phyloP scores from a whole-genome alignment of 2,888 invertebrate genomes.

The Megaustenia siamemsis region DNA sequence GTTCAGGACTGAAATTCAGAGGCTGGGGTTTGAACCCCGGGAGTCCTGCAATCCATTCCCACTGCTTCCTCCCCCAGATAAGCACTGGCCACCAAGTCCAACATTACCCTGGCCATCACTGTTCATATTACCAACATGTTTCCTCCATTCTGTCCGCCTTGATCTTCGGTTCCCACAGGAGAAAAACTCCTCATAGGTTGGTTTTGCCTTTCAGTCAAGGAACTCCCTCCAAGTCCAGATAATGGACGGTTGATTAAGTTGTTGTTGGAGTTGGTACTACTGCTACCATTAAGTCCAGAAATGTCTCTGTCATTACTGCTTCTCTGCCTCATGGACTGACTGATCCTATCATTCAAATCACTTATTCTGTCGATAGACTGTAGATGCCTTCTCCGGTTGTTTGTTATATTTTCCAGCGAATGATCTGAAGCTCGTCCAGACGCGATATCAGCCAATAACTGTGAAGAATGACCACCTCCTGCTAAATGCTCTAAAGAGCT shows the following conservation, averaged over 20 bases:
- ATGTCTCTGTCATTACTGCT: conserved; percentile 30
- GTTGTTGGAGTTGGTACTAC: neutral
- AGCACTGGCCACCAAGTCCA: conserved; percentile 17
- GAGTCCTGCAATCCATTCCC: conserved; percentile 41
- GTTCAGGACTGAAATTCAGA: conserved; percentile 42
- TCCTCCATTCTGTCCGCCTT: conserved; percentile 2
- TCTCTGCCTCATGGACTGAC: conserved; percentile 17
- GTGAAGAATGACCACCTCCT: conserved; percentile 47
- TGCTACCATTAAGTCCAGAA: neutral
- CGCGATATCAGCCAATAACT: conserved; percentile 35
- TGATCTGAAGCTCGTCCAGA: conserved; percentile 29
- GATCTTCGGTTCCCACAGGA: conserved; percentile 26
- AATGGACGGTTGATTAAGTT: conserved; percentile 18
- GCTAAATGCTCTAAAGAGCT: conserved; percentile 50
- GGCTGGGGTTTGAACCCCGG: conserved; percentile 17
- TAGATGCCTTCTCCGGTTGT: conserved; percentile 9
- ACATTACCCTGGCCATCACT: conserved; percentile 40
- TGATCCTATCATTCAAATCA: conserved; percentile 11
- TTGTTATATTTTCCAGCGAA: neutral
- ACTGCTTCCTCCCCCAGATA: conserved; percentile 9
- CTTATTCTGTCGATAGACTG: conserved; percentile 23
- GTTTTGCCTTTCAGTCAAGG: conserved; percentile 27
- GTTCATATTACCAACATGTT: neutral
- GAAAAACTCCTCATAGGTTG: conserved; percentile 44
- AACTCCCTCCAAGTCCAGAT: conserved; percentile 30